These are phyloP conservation scores for Hemibagrus guttatus DNA, from an alignment of 2,797 vertebrate species.

Conservation along the genomic window DNA sequence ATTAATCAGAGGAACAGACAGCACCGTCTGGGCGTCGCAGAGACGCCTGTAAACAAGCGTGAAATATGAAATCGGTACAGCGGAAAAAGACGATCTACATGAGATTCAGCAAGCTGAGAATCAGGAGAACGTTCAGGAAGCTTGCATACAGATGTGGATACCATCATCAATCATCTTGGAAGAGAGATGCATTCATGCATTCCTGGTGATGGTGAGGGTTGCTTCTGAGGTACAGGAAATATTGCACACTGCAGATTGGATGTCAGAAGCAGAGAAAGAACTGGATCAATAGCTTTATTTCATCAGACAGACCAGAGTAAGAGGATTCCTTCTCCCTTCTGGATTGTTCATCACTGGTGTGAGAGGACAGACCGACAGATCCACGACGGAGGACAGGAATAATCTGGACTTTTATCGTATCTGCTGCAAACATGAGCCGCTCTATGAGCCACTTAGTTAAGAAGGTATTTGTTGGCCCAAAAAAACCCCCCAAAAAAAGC, in stretches of 20 bases:
- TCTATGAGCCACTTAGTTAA: slow-evolving; percentile 52
- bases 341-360: slow-evolving; percentile 27
- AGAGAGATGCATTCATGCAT: slow-evolving; percentile 23
- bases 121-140: not conserved
- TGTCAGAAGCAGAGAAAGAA: slow-evolving; percentile 30
- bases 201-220: slow-evolving; percentile 52
- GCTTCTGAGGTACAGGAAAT: slow-evolving; percentile 20
- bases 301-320: slow-evolving; percentile 34
- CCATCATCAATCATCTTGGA: slow-evolving; percentile 7
- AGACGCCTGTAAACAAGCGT: slow-evolving; percentile 29
- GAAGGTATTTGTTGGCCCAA: slow-evolving; percentile 22
- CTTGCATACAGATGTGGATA: slow-evolving; percentile 26
- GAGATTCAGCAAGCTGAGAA: slow-evolving; percentile 10
- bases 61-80: slow-evolving; percentile 36
- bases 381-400: slow-evolving; percentile 41
- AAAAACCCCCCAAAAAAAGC: slow-evolving; percentile 3
- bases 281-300: slow-evolving; percentile 42
- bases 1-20: slow-evolving; percentile 37
- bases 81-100: not conserved
- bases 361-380: slow-evolving; percentile 47
- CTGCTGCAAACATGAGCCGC: slow-evolving; percentile 56
- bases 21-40: not conserved
- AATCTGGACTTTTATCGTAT: slow-evolving; percentile 61
- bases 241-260: not conserved
- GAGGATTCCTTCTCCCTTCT: slow-evolving; percentile 21